Percentiles rank a stretch among this genome's conserved stretches.
phyloP scores from a whole-genome alignment of 2,797 vertebrate species.

The Leptoclinus maculatus region DNA sequence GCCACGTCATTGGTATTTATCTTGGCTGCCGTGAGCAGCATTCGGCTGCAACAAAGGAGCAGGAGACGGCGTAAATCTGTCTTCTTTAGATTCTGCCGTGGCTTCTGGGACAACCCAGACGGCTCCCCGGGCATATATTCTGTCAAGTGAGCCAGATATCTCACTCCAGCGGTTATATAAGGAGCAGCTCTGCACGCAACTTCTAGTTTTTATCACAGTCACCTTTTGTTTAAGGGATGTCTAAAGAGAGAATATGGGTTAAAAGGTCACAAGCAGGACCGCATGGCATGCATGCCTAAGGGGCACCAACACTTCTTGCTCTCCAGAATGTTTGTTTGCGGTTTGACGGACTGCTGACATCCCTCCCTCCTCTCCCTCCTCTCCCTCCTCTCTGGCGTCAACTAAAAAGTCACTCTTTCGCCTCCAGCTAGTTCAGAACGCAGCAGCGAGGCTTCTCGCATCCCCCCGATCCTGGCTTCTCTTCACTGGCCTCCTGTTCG shows the following conservation, averaged over 20 bases:
- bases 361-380: too few relatives aligned
- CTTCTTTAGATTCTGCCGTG: not conserved
- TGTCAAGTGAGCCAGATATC: not conserved
- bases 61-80: not conserved
- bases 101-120: not conserved
- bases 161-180: not conserved
- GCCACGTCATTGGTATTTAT: not conserved
- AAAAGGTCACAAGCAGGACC: not conserved
- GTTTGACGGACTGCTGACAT: too few relatives aligned
- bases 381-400: too few relatives aligned
- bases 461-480: too few relatives aligned
- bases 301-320: not conserved
- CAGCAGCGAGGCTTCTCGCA: too few relatives aligned
- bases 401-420: too few relatives aligned
- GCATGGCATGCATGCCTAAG: not conserved
- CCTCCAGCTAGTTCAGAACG: too few relatives aligned
- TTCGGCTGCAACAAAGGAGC: too few relatives aligned
- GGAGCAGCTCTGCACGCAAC: not conserved
- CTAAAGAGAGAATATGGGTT: too few relatives aligned
- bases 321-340: too few relatives aligned
- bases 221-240: not conserved
- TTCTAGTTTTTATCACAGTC: not conserved
- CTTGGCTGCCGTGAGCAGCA: not conserved
- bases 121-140: not conserved
- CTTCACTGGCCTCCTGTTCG: too few relatives aligned